phyloP scores from a whole-genome alignment of 2,113 vertebrate species.

The Zosterops lateralis region DNA sequence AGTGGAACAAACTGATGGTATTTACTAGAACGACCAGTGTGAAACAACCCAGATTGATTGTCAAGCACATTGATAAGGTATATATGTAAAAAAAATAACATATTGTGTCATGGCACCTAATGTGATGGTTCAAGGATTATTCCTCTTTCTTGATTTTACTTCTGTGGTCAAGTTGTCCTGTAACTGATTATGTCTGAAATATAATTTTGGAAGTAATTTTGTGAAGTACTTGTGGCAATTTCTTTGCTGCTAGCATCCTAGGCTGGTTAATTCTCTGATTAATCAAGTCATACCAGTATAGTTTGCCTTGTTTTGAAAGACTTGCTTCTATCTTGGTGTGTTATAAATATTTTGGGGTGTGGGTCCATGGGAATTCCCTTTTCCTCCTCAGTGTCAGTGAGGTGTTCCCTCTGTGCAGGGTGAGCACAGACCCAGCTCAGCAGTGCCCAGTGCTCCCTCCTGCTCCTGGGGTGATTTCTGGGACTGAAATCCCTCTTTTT shows the following conservation, averaged over 20 bases:
- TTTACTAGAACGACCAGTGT: background rate
- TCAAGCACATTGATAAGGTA: background rate
- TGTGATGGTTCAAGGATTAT: background rate
- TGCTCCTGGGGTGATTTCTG: accelerated
- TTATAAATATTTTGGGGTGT: background rate
- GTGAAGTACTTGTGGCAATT: background rate
- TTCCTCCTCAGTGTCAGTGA: background rate
- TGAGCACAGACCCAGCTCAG: background rate
- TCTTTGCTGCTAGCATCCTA: background rate
- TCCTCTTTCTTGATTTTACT: background rate
- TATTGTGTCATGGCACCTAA: accelerated
- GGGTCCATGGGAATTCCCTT: background rate
- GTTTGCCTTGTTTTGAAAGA: background rate
- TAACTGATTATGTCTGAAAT: background rate
- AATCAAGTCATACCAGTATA: background rate
- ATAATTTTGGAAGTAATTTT: background rate
- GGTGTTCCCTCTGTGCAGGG: background rate
- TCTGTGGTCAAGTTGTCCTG: background rate
- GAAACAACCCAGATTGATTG: background rate
- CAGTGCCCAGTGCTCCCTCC: background rate
- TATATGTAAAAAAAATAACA: background rate
- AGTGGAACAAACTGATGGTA: background rate
- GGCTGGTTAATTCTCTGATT: background rate
- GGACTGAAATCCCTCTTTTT: background rate
- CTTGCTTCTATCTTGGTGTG: background rate